Conservation (phyloP, 1,140 invertebrate species). For the Drosophila pruinosa region DNA sequence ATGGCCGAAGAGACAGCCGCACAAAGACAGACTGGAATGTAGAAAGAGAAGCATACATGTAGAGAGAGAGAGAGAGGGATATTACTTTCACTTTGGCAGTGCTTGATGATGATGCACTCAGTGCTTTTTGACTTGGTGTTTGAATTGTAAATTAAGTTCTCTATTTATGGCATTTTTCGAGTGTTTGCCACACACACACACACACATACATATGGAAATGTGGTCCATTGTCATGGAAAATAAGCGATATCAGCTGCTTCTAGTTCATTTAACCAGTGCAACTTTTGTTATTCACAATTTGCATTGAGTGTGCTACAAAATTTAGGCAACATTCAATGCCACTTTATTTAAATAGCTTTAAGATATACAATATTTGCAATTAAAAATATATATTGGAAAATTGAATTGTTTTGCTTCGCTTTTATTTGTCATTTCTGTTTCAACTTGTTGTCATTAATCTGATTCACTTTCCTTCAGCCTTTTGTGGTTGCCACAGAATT, state of each 20-base stretch:
- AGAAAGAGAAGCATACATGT: background rate
- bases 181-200: no score
- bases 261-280: background rate
- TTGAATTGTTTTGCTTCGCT: no score
- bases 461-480: background rate
- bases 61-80: background rate
- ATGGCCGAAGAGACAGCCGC: slow-evolving; percentile 16
- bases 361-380: background rate
- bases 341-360: background rate
- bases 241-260: background rate
- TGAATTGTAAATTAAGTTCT: slow-evolving; percentile 20
- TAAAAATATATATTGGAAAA: no score
- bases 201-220: background rate
- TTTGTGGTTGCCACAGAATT: background rate
- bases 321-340: background rate
- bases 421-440: background rate
- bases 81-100: slow-evolving; percentile 32
- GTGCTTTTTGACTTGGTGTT: background rate
- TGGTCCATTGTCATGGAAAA: background rate
- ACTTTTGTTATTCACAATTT: background rate
- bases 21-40: background rate
- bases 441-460: background rate
- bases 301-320: background rate
- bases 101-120: slow-evolving; percentile 1
- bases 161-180: slow-evolving; percentile 5